Conservation (phyloP, 2,888 invertebrate genomes). For the Thyatira batis region DNA sequence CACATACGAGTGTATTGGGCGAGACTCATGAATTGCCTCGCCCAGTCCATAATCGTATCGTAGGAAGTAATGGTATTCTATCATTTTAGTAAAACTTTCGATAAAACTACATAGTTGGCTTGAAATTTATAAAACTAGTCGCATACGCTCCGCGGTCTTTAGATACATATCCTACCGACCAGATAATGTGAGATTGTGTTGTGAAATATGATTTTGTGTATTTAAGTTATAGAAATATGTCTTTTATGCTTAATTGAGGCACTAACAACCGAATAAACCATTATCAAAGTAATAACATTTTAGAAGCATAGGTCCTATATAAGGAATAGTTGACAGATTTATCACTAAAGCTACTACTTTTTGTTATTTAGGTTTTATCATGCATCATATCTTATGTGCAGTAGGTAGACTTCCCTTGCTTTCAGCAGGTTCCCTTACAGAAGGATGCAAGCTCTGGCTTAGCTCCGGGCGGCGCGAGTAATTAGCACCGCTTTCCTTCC, state of each 20-base stretch:
- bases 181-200: too few species aligned
- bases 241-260: too few species aligned
- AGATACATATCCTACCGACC: too few species aligned
- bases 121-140: too few species aligned
- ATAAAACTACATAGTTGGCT: too few species aligned
- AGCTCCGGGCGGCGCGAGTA: constrained; percentile 67
- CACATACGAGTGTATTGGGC: constrained; percentile 3
- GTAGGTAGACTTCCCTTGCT: constrained; percentile 41
- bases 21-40: constrained; percentile 7
- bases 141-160: too few species aligned
- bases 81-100: not conserved
- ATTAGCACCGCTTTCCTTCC: constrained; percentile 78
- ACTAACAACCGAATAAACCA: too few species aligned
- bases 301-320: too few species aligned
- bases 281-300: too few species aligned
- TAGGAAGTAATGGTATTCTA: not conserved
- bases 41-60: constrained; percentile 2
- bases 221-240: too few species aligned
- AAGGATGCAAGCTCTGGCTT: constrained; percentile 44
- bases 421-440: constrained; percentile 36
- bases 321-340: too few species aligned
- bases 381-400: constrained; percentile 28
- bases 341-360: too few species aligned
- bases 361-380: constrained; percentile 7
- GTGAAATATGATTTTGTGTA: not conserved